Conservation (phyloP, 2,888 invertebrate genomes). For the Proisotoma minuta region DNA sequence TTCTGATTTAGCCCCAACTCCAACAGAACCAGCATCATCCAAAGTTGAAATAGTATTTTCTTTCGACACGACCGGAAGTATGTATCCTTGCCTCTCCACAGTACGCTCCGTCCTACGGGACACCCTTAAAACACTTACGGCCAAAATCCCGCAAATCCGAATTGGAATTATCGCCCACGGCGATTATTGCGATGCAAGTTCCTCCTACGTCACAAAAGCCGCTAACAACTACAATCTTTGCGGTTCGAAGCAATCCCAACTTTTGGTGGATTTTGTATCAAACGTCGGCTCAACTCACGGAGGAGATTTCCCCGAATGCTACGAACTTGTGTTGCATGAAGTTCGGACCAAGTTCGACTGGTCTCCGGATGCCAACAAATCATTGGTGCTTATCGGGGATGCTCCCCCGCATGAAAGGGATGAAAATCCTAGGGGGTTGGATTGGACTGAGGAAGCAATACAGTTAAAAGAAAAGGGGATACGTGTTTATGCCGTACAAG, state of each 20-base stretch:
- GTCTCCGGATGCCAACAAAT: constrained; percentile 17
- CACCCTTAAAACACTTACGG: constrained; percentile 9
- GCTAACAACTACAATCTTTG: constrained; percentile 24
- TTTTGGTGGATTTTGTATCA: constrained; percentile 15
- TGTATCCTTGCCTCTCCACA: constrained; percentile 21
- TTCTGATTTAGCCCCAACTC: background rate
- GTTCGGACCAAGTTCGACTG: constrained; percentile 22
- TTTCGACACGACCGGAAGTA: constrained; percentile 22
- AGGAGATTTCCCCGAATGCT: constrained; percentile 19
- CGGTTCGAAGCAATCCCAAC: background rate
- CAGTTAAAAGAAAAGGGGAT: constrained; percentile 18
- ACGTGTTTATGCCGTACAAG: constrained; percentile 18
- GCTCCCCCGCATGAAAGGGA: constrained; percentile 15
- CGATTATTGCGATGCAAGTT: constrained; percentile 10
- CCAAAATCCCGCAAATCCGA: constrained; percentile 15
- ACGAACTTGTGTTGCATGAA: constrained; percentile 17
- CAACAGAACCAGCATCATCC: background rate
- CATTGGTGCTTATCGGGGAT: constrained; percentile 21
- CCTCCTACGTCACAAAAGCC: constrained; percentile 11
- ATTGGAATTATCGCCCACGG: constrained; percentile 25
- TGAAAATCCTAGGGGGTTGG: constrained; percentile 8
- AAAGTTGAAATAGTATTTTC: constrained; percentile 21
- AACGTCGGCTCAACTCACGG: constrained; percentile 7
- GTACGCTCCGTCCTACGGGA: constrained; percentile 17
- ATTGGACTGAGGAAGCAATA: constrained; percentile 19